Conservation (phyloP, 2,797 vertebrate genomes). For the Spinus olivaceus region DNA sequence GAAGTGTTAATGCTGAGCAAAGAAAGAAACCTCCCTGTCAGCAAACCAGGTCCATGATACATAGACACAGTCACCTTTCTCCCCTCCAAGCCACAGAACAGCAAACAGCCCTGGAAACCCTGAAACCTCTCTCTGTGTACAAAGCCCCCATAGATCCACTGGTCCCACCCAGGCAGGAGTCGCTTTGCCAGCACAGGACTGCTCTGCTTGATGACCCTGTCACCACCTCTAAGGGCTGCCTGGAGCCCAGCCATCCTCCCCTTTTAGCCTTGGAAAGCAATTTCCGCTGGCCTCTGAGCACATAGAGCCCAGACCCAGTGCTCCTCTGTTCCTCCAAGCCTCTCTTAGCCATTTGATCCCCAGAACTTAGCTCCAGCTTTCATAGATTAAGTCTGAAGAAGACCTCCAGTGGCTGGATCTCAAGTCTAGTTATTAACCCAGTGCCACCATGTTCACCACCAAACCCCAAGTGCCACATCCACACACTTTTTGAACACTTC, state of each 20-base stretch:
- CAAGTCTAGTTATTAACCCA: neutral
- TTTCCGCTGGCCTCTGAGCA: neutral
- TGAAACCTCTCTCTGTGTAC: neutral
- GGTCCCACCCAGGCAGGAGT: neutral
- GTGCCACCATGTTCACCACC: neutral
- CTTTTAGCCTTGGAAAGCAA: constrained; percentile 39
- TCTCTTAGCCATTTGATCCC: neutral
- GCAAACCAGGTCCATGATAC: neutral
- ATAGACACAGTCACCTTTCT: neutral
- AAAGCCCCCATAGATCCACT: neutral
- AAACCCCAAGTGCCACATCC: neutral
- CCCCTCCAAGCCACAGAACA: constrained; percentile 3
- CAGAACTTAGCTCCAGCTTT: neutral
- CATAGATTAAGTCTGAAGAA: neutral
- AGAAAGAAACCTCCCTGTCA: constrained; percentile 12
- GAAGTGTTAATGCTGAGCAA: constrained; percentile 38
- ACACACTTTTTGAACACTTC: neutral
- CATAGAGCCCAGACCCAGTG: neutral
- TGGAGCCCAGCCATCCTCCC: neutral
- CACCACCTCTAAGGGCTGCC: constrained; percentile 53
- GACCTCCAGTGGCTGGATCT: neutral
- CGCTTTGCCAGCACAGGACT: neutral
- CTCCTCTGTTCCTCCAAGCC: neutral
- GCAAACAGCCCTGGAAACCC: neutral
- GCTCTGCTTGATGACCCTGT: constrained; percentile 24